Evolutionary conservation across 1,140 invertebrate genomes (phyloP).

Genomic region (Drosophila ohnishii): DNA sequence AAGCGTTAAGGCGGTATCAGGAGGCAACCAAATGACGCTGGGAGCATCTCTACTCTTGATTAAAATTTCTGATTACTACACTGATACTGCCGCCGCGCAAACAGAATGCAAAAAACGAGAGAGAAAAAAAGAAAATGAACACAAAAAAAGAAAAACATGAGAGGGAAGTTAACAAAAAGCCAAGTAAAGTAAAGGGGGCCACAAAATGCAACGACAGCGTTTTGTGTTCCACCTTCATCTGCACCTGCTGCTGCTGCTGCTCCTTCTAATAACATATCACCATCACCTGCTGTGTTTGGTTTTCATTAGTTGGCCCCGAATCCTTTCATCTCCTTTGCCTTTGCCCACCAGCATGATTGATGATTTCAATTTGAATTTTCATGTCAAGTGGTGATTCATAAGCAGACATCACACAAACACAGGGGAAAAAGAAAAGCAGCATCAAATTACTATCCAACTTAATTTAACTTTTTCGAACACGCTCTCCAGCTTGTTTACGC

Average conservation of each 20-base stretch:
- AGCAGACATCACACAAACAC: slow-evolving; percentile 13
- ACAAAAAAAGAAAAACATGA: slow-evolving; percentile 24
- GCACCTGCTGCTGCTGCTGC: slow-evolving; percentile 27
- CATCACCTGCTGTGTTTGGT: slow-evolving; percentile 73
- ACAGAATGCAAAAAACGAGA: slow-evolving; percentile 48
- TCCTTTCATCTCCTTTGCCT: slow-evolving; percentile 40
- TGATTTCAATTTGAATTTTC: slow-evolving; percentile 82
- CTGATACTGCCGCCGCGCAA: slow-evolving; percentile 55
- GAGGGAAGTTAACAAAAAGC: slow-evolving; percentile 37
- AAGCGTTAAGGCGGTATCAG: slow-evolving; percentile 71
- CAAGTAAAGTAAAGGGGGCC: slow-evolving; percentile 61
- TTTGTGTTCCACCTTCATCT: slow-evolving; percentile 55
- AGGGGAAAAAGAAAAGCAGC: slow-evolving; percentile 14
- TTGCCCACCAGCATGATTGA: slow-evolving; percentile 64
- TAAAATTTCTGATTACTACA: slow-evolving; percentile 82
- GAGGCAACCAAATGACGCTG: slow-evolving; percentile 33
- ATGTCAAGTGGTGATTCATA: slow-evolving; percentile 70
- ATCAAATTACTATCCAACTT: slow-evolving; percentile 55
- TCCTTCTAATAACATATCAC: slow-evolving; percentile 71
- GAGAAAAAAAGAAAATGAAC: slow-evolving; percentile 29
- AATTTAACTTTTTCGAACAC: slow-evolving; percentile 74
- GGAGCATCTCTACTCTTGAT: slow-evolving; percentile 63
- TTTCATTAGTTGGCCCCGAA: slow-evolving; percentile 71
- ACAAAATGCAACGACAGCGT: slow-evolving; percentile 73
- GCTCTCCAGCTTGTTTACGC: slow-evolving; percentile 35